Evolutionary conservation across 2,797 vertebrate genomes (phyloP).

Genomic region (Ptychadena robeensis): DNA sequence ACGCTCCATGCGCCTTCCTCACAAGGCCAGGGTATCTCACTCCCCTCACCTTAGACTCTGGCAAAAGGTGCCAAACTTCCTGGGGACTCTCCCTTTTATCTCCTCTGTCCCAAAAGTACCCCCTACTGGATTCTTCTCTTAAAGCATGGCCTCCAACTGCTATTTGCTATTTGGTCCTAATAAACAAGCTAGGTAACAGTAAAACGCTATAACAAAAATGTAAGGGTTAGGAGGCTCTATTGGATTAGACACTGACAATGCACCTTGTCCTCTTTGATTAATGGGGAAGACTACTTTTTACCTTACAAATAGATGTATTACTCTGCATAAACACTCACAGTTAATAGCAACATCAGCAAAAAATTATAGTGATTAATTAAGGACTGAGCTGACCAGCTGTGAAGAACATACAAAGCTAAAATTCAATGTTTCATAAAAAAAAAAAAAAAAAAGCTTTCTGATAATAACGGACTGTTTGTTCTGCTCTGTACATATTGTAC

Average conservation of each 20-base stretch:
- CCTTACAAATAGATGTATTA: constrained; percentile 37
- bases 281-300: constrained; percentile 27
- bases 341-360: constrained; percentile 35
- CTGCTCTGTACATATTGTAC: no score
- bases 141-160: no score
- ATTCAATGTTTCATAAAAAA: not conserved
- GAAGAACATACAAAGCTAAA: not conserved
- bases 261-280: constrained; percentile 23
- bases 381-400: constrained; percentile 24
- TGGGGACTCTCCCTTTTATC: no score
- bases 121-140: no score
- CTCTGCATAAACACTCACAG: constrained; percentile 12
- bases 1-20: no score
- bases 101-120: no score
- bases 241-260: not conserved
- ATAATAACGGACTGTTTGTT: not conserved
- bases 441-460: not conserved
- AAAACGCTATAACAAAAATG: not conserved
- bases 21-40: no score
- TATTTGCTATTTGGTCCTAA: no score
- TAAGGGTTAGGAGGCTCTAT: not conserved
- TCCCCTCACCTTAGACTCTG: no score
- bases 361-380: constrained; percentile 39
- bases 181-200: not conserved
- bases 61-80: no score